Base-by-base conservation (phyloP, 1,140 invertebrate genomes). In the Drosophila nasuta region DNA sequence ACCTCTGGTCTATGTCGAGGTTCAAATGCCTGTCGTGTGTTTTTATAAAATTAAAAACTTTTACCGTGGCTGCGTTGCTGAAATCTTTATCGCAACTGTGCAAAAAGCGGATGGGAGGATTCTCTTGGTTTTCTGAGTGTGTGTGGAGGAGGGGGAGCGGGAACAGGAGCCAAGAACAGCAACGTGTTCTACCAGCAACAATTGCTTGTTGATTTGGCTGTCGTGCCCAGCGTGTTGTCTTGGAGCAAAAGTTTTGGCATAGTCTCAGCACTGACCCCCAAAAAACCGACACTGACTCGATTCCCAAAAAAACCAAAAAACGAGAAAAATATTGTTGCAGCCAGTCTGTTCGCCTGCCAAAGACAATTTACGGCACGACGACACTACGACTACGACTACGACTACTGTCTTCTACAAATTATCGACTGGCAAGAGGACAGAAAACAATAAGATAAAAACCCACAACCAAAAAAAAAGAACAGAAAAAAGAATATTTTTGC, bases 171-270 rank as follows among this genome's bases (percentile, higher is more conserved):
- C 33, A 33, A 33, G 33, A 33, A 41, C 28, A 52, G 63, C 56
- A 76, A 87, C 76, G 82, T 86, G 82, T 86, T 87, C 86, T 87
- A 87, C 81, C 82, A 79, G 82, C 79, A 86, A 86, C 82, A 86
- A 86, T 86, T 86, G 82, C 82, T 86, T 86, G 82, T 86, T 86
- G 82, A 86, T 86, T 86, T 86, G 82, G 77, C 76, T 77, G 79
- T 62, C 46, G 65, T 64, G 56, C 25, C 70, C 75, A 81, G 65
- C 63, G 79, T 54, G 58, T 75, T 54, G 60, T 75, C 64, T 60
- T 70, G 56, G 48, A n/a, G 60, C 64, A 79, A 86, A 86, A 86
- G 66, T 86, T 86, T 87, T 86, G 82, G 65, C 79, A 85, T 65
- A 77, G 45, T 52, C 33, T 15, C 30, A 56, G 62, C 49, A 56